phyloP scores from a whole-genome alignment of 64 coral and sea anemone species.

The Actinia equina region DNA sequence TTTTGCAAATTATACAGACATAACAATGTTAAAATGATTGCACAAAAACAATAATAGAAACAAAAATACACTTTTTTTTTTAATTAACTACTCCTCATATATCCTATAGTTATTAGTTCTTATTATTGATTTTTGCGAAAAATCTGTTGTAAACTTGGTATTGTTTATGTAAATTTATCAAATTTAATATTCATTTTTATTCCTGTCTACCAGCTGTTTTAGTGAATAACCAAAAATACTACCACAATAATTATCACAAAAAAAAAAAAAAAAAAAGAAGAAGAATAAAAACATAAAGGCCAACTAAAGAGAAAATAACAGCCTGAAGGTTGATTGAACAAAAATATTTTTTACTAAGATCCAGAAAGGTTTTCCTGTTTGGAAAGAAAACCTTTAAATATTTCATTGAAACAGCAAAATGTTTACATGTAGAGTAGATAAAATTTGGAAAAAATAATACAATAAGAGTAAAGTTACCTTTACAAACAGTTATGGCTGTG shows the following conservation, averaged over 20 bases:
- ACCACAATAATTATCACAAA: neutral
- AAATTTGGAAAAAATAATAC: neutral
- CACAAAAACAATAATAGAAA: too few species aligned
- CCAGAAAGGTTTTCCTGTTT: neutral
- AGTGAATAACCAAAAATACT: neutral
- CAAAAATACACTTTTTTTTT: too few species aligned
- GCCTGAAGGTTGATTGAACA: neutral
- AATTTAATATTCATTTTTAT: conserved; percentile 5
- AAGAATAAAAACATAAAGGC: neutral
- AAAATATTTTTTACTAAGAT: neutral
- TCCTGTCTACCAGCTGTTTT: neutral
- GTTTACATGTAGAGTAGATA: too few species aligned
- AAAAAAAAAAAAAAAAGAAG: too few species aligned
- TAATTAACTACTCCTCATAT: too few species aligned
- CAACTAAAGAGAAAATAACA: neutral
- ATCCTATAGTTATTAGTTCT: too few species aligned
- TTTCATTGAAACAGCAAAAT: neutral
- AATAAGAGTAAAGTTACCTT: neutral
- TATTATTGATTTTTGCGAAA: too few species aligned
- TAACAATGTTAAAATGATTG: too few species aligned
- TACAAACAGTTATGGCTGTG: neutral
- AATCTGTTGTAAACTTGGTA: too few species aligned
- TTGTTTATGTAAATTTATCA: too few species aligned
- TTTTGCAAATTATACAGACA: too few species aligned
- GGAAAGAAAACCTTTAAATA: neutral